Evolutionary conservation across 2,888 invertebrate genomes (phyloP), one percentile per base, ranked within the genome.

Genomic region (Odontocolon sp.): DNA sequence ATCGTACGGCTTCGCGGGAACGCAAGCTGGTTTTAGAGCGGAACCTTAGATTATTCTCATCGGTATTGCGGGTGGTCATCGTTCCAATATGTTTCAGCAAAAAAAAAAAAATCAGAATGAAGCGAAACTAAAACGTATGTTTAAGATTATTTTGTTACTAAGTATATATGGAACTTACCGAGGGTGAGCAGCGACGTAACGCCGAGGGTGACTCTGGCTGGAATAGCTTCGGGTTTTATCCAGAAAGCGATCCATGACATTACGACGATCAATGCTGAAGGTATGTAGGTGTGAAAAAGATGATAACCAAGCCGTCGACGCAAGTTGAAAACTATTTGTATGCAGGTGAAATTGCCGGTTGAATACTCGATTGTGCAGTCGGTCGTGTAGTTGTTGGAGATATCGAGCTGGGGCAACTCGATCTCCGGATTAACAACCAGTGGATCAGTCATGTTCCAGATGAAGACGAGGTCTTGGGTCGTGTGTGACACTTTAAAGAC

Each of bases 201-300:
- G 54, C 97, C 97, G 14, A 97, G 91, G 0, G 97, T 97, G 71
- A 97, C 96, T 72, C 97, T 92, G 0, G 97, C 97, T 0, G 97
- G 97, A 83, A 96, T 96, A 3, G 97, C 97, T 90, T 97, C 97
- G 0, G 97, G 97, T 86, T 97, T 97, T 85, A 97, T 97, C 98
- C 97, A 98, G 91, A 98, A 98, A 0, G 97, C 97, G 82, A 98
- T 97, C 97, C 97, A 98, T 76, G 97, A 97, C 96, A 98, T 97
- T 71, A 97, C 97, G 50, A 97, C 97, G 87, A 97, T 97, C 81
- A 97, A 92, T 0, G 96, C 96, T 1, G 97, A 97, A 0, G 97
- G 97, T 84, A 97, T 97, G 90, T 97, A 97, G 0, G 97, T 97
- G 91, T 97, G 97, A 90, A 97, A 97, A 63, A 97, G 92, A 89